Evolutionary conservation across 2,113 vertebrate genomes (phyloP).

Genomic region (Mobula birostris): DNA sequence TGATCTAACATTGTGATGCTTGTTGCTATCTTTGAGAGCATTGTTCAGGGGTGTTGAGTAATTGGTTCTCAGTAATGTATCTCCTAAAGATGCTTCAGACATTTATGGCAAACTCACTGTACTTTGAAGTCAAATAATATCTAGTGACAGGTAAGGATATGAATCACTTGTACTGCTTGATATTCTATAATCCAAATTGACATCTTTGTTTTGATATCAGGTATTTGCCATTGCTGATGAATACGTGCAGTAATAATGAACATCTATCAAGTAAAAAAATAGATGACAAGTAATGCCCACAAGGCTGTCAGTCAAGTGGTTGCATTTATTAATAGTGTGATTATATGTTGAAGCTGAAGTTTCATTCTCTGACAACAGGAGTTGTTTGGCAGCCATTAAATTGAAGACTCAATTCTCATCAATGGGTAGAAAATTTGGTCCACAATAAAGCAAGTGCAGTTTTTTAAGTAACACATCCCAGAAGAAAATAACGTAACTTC

Average conservation of each 20-base stretch:
- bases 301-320: neutral
- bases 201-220: neutral
- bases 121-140: neutral
- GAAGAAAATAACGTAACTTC: neutral
- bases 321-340: neutral
- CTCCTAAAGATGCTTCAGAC: slow-evolving; percentile 10
- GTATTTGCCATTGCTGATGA: neutral
- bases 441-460: neutral
- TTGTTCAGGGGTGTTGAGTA: neutral
- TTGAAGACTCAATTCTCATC: neutral
- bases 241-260: neutral
- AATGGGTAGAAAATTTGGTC: neutral
- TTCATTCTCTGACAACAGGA: neutral
- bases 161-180: neutral
- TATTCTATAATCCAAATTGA: slow-evolving; percentile 3
- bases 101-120: neutral
- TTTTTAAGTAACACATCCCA: neutral
- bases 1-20: slow-evolving; percentile 2
- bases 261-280: neutral
- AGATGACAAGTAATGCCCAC: neutral
- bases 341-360: neutral
- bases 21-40: slow-evolving; percentile 16
- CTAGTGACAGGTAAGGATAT: neutral
- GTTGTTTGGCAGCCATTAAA: neutral
- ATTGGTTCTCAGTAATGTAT: slow-evolving; percentile 25